A percentile compares a stretch with the other conserved stretches of the same genome.
Evolutionary conservation across 2,113 vertebrate species (phyloP).

Genomic region (Coptodon bakossiorum): DNA sequence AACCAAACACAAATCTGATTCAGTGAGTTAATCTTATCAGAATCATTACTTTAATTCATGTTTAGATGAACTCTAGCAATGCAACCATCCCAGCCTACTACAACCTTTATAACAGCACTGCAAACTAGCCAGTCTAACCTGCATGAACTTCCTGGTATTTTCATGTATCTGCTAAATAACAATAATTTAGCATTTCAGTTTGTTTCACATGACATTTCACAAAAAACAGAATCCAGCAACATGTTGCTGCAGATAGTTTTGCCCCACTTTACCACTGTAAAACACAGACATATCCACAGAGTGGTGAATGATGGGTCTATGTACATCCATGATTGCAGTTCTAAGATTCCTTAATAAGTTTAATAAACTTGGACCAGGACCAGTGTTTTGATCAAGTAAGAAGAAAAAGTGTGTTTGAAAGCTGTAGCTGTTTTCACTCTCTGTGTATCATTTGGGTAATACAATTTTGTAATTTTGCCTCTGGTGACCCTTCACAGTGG

Average conservation of each 20-base stretch:
- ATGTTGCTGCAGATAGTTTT: background rate
- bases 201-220: background rate
- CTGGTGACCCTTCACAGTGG: background rate
- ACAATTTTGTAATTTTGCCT: background rate
- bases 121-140: background rate
- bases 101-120: background rate
- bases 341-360: background rate
- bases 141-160: background rate
- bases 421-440: background rate
- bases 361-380: background rate
- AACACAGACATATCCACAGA: background rate
- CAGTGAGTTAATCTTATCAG: background rate
- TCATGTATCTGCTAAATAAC: background rate
- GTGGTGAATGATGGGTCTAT: background rate
- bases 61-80: background rate
- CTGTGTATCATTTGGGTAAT: background rate
- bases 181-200: background rate
- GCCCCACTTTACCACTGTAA: background rate
- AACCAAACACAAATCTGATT: background rate
- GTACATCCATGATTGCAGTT: background rate
- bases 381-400: background rate
- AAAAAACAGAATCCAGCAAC: background rate
- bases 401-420: background rate
- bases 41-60: background rate
- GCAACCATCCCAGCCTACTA: background rate